Conservation (phyloP, 2,797 vertebrate species). For the Vireo griseus region DNA sequence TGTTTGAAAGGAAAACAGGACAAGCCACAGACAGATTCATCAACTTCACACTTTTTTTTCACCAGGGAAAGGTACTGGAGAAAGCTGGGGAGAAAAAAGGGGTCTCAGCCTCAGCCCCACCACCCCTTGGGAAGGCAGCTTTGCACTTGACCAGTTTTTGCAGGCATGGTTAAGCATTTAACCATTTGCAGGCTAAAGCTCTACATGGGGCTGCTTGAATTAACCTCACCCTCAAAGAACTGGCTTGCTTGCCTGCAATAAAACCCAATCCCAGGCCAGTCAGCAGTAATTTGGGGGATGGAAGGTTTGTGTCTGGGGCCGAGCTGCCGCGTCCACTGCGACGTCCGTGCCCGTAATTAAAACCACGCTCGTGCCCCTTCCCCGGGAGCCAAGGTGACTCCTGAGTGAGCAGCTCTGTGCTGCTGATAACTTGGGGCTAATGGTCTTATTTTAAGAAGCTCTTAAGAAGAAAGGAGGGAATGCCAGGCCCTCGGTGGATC, state of each 20-base stretch:
- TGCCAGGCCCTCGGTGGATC: background rate
- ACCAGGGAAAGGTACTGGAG: background rate
- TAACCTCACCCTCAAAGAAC: background rate
- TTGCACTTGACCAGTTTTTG: background rate
- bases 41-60: fast-evolving
- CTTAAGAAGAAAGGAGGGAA: background rate
- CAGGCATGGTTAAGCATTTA: background rate
- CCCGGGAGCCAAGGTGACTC: background rate
- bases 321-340: background rate
- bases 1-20: background rate
- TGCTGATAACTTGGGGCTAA: slow-evolving; percentile 14
- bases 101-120: background rate
- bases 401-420: background rate
- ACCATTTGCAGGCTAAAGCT: background rate
- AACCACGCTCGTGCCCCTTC: background rate
- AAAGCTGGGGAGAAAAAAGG: background rate
- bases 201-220: background rate
- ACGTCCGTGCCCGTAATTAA: fast-evolving
- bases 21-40: background rate
- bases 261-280: background rate
- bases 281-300: background rate
- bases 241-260: background rate
- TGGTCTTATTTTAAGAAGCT: slow-evolving; percentile 50
- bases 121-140: background rate
- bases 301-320: background rate